A percentile compares a stretch with the other conserved stretches of the same genome.
Conservation (phyloP, 2,113 vertebrate species). For the Hippopotamus amphibius region DNA sequence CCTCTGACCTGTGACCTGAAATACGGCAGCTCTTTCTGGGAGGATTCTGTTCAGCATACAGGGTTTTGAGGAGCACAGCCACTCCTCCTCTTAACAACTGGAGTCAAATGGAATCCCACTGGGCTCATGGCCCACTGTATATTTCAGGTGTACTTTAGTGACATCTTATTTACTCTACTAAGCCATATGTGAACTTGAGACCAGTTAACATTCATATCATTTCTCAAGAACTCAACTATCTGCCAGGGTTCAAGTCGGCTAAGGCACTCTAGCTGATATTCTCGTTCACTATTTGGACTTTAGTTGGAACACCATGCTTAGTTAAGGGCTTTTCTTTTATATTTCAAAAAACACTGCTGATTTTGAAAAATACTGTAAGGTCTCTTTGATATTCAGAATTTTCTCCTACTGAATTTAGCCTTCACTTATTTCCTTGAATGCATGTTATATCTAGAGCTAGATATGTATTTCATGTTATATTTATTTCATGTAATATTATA, state of each 20-base stretch:
- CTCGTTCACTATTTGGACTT: neutral
- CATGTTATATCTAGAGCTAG: neutral
- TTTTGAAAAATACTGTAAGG: neutral
- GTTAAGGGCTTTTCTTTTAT: neutral
- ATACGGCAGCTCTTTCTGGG: neutral
- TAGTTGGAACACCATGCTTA: neutral
- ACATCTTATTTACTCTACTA: neutral
- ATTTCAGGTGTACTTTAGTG: neutral
- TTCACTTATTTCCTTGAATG: slow-evolving; percentile 12
- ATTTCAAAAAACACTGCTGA: neutral
- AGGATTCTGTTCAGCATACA: neutral
- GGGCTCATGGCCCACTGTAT: neutral
- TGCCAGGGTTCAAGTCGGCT: neutral
- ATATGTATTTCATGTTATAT: neutral
- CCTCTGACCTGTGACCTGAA: neutral
- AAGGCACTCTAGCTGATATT: neutral
- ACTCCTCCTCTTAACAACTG: neutral
- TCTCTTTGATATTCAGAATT: neutral
- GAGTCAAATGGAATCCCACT: neutral
- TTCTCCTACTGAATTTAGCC: neutral
- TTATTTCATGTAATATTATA: neutral
- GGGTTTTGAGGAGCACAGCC: neutral
- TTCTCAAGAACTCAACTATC: neutral
- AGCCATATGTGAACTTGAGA: neutral
- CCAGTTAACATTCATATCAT: neutral